Conservation (phyloP, 2,888 invertebrate species). For the Papilio protenor region DNA sequence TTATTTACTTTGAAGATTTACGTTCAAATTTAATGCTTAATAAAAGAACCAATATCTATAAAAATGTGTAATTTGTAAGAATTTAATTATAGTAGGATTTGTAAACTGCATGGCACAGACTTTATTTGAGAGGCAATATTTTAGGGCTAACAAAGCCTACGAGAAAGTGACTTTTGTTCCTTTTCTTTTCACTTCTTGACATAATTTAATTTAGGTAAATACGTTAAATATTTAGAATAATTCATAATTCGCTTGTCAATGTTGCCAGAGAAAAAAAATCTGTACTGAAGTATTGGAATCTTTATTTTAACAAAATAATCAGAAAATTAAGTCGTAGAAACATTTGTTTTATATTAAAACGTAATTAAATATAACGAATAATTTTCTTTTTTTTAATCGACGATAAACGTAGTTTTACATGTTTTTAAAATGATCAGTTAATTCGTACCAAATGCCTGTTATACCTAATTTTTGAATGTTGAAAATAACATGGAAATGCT, state of each 20-base stretch:
- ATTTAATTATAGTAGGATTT: constrained; percentile 12
- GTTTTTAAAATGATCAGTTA: not conserved
- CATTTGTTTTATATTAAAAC: constrained; percentile 13
- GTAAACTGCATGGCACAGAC: not conserved
- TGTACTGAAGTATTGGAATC: not conserved
- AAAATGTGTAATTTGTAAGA: constrained; percentile 6
- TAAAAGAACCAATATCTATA: constrained; percentile 37
- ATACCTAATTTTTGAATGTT: not conserved
- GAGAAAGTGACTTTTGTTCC: constrained; percentile 1
- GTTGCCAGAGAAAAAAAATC: not conserved
- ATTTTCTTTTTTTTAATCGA: not conserved
- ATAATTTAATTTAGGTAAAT: not conserved
- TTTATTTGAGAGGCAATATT: not conserved
- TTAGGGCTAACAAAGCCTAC: not conserved
- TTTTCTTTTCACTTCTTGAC: not conserved
- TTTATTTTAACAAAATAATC: not conserved
- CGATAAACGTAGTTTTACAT: not conserved
- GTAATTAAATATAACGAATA: not conserved
- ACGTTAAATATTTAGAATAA: not conserved
- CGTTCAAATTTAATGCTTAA: constrained; percentile 7
- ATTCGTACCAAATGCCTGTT: not conserved
- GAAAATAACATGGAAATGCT: not conserved
- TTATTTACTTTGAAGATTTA: not conserved
- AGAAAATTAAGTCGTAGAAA: not conserved
- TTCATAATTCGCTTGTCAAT: not conserved